Evolutionary conservation across 2,888 invertebrate species (phyloP).

Genomic region (Lobophora halterata): DNA sequence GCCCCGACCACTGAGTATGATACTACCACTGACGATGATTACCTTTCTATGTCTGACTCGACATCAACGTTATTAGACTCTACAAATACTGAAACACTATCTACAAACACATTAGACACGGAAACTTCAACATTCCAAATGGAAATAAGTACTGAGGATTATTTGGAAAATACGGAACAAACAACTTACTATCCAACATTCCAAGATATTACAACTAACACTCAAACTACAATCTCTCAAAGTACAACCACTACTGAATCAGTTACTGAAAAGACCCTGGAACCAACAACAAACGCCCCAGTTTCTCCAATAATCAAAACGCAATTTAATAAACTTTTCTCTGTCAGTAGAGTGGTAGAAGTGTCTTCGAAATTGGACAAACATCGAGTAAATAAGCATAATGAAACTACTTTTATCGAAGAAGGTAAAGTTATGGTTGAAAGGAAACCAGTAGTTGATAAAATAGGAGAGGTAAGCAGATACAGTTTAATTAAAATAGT

Average conservation of each 20-base stretch:
- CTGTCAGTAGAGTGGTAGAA: slow-evolving; percentile 85
- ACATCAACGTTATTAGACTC: slow-evolving; percentile 43
- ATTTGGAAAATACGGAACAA: slow-evolving; percentile 57
- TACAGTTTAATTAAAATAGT: slow-evolving; percentile 85
- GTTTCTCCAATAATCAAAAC: slow-evolving; percentile 65
- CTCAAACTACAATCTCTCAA: slow-evolving; percentile 40
- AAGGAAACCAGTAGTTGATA: slow-evolving; percentile 81
- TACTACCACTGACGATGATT: slow-evolving; percentile 62
- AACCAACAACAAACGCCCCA: slow-evolving; percentile 41
- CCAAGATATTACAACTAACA: slow-evolving; percentile 41
- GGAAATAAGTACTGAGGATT: slow-evolving; percentile 66
- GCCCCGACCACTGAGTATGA: slow-evolving; percentile 40
- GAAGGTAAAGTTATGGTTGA: slow-evolving; percentile 79
- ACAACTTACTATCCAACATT: slow-evolving; percentile 56
- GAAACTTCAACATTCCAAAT: slow-evolving; percentile 55
- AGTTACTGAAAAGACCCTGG: slow-evolving; percentile 36
- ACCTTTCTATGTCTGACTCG: slow-evolving; percentile 55
- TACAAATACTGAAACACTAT: slow-evolving; percentile 44
- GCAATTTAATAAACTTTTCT: slow-evolving; percentile 82
- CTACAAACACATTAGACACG: slow-evolving; percentile 47
- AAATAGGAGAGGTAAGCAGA: slow-evolving; percentile 86
- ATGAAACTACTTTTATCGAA: slow-evolving; percentile 74
- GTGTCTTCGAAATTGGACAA: slow-evolving; percentile 84
- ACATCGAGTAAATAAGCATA: slow-evolving; percentile 79
- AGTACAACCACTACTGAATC: slow-evolving; percentile 32